A percentile compares a stretch with the other conserved stretches of the same genome.
These are phyloP conservation scores for Drepana arcuata DNA, from an alignment of 1,140 invertebrate species.

Conservation along the genomic window DNA sequence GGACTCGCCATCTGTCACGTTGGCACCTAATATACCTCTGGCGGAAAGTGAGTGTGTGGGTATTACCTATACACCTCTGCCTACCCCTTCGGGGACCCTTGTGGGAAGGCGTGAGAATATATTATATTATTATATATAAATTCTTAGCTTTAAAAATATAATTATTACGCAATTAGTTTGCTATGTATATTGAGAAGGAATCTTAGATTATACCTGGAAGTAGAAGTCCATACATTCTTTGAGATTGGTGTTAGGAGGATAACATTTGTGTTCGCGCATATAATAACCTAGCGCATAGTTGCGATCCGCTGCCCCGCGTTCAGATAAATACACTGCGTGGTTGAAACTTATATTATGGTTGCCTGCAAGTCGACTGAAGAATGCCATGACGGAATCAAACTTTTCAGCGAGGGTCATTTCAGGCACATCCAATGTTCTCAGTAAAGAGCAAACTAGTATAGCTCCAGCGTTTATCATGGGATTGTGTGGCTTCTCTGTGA, in stretches of 20 bases:
- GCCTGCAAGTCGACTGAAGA: constrained; percentile 85
- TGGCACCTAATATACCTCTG: too few relatives aligned
- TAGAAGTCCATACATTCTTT: constrained; percentile 97
- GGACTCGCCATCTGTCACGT: too few relatives aligned
- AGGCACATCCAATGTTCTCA: constrained; percentile 87
- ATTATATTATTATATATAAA: too few relatives aligned
- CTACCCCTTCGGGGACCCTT: too few relatives aligned
- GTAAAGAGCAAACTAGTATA: constrained; percentile 90
- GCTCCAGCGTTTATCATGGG: constrained; percentile 99
- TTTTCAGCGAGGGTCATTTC: constrained; percentile 92
- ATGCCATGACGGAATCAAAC: constrained; percentile 82
- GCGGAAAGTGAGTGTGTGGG: too few relatives aligned
- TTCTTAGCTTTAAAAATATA: too few relatives aligned
- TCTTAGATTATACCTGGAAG: constrained; percentile 90
- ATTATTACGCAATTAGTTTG: too few relatives aligned
- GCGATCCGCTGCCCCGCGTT: constrained; percentile 95
- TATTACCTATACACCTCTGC: too few relatives aligned
- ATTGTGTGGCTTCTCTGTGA: constrained; percentile 96
- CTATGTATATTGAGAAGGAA: too few relatives aligned
- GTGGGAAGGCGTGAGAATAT: too few relatives aligned
- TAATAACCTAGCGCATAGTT: constrained; percentile 98
- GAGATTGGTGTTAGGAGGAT: constrained; percentile 90
- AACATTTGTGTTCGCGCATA: constrained; percentile 97
- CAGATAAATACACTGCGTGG: constrained; percentile 95
- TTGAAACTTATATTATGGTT: constrained; percentile 96